These are phyloP conservation scores for Egretta garzetta DNA, from an alignment of 2,113 vertebrate genomes.

Conservation along the genomic window DNA sequence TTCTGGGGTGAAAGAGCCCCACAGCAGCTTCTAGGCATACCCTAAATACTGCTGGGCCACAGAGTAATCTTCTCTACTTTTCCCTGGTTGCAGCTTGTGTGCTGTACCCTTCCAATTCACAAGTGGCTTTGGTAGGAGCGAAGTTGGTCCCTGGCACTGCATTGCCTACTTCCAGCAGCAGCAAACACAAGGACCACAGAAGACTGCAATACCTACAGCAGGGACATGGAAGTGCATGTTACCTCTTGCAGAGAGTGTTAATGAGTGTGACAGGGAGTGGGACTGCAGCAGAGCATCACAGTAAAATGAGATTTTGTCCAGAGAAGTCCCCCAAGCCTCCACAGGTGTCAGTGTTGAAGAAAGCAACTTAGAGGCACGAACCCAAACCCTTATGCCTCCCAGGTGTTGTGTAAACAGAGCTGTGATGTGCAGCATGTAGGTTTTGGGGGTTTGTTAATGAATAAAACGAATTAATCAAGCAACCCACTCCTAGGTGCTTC, in stretches of 20 bases:
- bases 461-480: not conserved
- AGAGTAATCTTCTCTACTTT: not conserved
- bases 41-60: not conserved
- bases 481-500: not conserved
- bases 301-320: not conserved
- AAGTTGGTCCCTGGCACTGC: not conserved
- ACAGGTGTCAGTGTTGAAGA: not conserved
- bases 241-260: slow-evolving; percentile 9
- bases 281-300: not conserved
- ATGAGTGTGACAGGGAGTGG: not conserved
- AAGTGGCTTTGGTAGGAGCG: not conserved
- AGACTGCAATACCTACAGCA: not conserved
- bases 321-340: not conserved
- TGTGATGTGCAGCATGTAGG: not conserved
- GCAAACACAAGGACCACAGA: not conserved
- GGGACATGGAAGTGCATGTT: not conserved
- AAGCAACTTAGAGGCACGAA: not conserved
- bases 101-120: not conserved
- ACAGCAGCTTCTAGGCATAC: not conserved
- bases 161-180: not conserved
- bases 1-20: not conserved
- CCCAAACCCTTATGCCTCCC: not conserved
- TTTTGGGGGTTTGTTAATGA: not conserved
- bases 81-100: not conserved
- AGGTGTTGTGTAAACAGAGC: not conserved